phyloP scores from a whole-genome alignment of 1,140 invertebrate species.

The Nephotettix cincticeps region DNA sequence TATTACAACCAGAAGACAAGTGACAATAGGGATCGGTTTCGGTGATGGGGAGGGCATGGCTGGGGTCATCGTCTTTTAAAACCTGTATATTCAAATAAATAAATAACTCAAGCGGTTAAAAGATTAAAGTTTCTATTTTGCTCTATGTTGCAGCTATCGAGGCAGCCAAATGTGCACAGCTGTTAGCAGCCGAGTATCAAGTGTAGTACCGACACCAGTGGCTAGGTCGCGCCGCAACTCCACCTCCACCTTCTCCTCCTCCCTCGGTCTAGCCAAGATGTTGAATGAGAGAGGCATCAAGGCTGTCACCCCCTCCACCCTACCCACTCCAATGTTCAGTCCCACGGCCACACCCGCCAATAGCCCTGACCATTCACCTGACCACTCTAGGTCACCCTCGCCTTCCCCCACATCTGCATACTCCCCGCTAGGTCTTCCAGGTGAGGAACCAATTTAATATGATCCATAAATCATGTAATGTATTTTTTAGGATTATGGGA shows the following conservation, averaged over 20 bases:
- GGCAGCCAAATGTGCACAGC: conserved; percentile 49
- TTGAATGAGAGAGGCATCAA: conserved; percentile 78
- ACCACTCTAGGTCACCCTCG: conserved; percentile 43
- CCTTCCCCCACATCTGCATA: conserved; percentile 52
- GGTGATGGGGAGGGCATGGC: no score
- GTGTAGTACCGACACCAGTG: conserved; percentile 53
- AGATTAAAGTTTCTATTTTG: neutral
- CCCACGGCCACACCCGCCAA: conserved; percentile 84
- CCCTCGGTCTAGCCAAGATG: conserved; percentile 74
- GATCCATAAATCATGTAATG: no score
- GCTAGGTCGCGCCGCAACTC: conserved; percentile 66
- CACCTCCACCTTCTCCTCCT: conserved; percentile 73
- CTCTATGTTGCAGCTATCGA: conserved; percentile 47
- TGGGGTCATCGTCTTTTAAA: no score
- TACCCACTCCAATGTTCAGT: conserved; percentile 57
- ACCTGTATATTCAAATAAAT: no score
- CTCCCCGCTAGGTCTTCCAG: conserved; percentile 49
- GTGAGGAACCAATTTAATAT: no score
- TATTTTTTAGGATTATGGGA: no score
- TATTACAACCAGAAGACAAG: no score
- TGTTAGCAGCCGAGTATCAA: conserved; percentile 50
- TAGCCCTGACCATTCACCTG: conserved; percentile 58
- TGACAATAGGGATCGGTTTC: no score
- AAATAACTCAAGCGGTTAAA: no score
- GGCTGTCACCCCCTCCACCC: conserved; percentile 64